phyloP scores from a whole-genome alignment of 1,140 invertebrate genomes.

The Potamilus streckersoni region DNA sequence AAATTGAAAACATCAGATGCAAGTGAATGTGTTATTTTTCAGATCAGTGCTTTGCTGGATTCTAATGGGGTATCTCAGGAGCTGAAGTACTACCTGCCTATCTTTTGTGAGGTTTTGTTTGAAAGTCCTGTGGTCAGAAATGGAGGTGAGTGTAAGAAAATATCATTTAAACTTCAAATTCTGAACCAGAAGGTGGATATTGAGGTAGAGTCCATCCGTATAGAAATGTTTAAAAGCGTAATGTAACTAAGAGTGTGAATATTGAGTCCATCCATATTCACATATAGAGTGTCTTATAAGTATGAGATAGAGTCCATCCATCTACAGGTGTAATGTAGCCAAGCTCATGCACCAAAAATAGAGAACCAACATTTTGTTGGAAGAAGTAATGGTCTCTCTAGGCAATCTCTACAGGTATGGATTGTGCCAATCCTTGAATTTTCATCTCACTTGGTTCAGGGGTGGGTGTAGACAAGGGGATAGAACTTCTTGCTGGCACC shows the following conservation, averaged over 20 bases:
- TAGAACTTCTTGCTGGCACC: too few relatives aligned
- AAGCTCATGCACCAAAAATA: too few relatives aligned
- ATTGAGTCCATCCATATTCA: neutral
- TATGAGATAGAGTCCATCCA: neutral
- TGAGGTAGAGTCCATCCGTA: neutral
- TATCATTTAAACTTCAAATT: too few relatives aligned
- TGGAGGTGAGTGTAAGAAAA: conserved; percentile 62
- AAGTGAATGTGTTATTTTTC: conserved; percentile 28
- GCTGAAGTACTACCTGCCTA: conserved; percentile 78
- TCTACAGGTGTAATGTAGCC: neutral
- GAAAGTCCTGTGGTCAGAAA: conserved; percentile 71
- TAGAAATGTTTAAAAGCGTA: neutral
- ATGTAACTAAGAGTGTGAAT: too few relatives aligned
- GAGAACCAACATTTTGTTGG: too few relatives aligned
- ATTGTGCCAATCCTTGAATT: too few relatives aligned
- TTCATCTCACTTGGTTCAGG: too few relatives aligned
- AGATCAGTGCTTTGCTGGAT: conserved; percentile 80
- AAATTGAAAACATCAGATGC: too few relatives aligned
- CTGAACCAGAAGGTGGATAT: too few relatives aligned
- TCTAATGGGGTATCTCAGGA: conserved; percentile 74
- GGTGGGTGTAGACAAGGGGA: too few relatives aligned
- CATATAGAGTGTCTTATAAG: neutral
- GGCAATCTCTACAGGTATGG: too few relatives aligned
- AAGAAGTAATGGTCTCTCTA: too few relatives aligned
- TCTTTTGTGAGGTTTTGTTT: conserved; percentile 78